Base-by-base conservation (phyloP, 1,140 invertebrate genomes). In the Temnothorax longispinosus region DNA sequence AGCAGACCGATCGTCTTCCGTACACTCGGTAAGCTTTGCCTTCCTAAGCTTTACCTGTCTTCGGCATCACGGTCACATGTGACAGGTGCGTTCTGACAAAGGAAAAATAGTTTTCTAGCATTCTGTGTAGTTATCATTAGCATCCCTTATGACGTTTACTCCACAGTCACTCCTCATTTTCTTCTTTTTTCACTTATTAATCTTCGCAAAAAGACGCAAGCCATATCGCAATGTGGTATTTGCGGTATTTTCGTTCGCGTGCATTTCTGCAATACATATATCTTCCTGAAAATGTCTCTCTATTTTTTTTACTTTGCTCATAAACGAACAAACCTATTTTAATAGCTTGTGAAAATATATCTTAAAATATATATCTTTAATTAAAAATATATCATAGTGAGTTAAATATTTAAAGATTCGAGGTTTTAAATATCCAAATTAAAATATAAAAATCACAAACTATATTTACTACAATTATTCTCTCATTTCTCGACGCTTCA, bases 1-100 rank as follows among this genome's bases (percentile, higher is more conserved):
- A 98, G 98, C 93, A 96, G 97, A 92, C 97, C 97, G 88, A 97
- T 98, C 93, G 97, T 98, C 96, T 98, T 98, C 96, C 97, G 97
- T 94, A 98, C 98, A 81, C 96, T 98, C 94, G 97, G 98, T 98
- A 95, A 97, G 96, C 93, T 56, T 62, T 64, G 44, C 52, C 41
- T 85, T 77, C 47, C 60, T 78, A 74, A 82, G 47, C 72, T 69
- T 86, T 80, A 80, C 62, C 56, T 56, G 62, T 65, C 71, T 78
- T 60, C 84, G 27, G 67, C 80, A 74, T 82, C 80, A 74, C 80
- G 67, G 67, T 82, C 80, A 82, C 80, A 74, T 7, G 67, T 74
- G 80, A 82, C 67, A 82, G 80, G 80, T 82, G 80, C 80, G 80
- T 82, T 82, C 54, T 82, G 67, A 82, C 21, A 47, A 82, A 74